Percentiles rank a stretch among this genome's conserved stretches.
These are phyloP conservation scores for Brachyhypopomus gauderio DNA, from an alignment of 2,113 vertebrate genomes.

Conservation along the genomic window DNA sequence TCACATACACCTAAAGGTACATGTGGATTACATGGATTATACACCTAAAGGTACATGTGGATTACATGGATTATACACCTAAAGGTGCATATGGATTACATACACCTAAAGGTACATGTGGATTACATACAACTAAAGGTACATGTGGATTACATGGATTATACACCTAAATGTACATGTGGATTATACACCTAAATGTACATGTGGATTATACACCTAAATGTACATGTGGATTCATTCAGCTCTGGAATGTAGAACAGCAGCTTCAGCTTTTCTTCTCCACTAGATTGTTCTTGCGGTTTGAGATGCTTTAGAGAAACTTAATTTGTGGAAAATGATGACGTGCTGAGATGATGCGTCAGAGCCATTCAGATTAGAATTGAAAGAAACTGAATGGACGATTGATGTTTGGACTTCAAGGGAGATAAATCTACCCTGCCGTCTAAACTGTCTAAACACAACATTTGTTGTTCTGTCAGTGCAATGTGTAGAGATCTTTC, in stretches of 20 bases:
- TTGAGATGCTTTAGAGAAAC: neutral
- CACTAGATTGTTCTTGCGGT: neutral
- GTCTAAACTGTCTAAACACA: neutral
- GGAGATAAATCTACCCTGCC: neutral
- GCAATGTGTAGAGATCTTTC: neutral
- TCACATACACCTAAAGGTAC: no score
- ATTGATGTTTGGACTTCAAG: neutral
- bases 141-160: no score
- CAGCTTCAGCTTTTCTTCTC: neutral
- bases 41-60: no score
- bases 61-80: no score
- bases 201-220: no score
- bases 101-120: no score
- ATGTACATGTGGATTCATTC: no score
- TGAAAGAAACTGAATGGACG: neutral
- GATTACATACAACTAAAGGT: no score
- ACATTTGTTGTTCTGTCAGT: neutral
- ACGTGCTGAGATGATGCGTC: neutral
- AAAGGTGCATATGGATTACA: no score
- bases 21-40: no score
- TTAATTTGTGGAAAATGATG: neutral
- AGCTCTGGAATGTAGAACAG: conserved; percentile 3
- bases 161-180: no score
- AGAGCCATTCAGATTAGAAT: neutral
- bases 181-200: no score